Percentiles rank a stretch among this genome's conserved stretches.
These are phyloP conservation scores for Caloenas nicobarica DNA, from an alignment of 2,113 vertebrate genomes.

Conservation along the genomic window DNA sequence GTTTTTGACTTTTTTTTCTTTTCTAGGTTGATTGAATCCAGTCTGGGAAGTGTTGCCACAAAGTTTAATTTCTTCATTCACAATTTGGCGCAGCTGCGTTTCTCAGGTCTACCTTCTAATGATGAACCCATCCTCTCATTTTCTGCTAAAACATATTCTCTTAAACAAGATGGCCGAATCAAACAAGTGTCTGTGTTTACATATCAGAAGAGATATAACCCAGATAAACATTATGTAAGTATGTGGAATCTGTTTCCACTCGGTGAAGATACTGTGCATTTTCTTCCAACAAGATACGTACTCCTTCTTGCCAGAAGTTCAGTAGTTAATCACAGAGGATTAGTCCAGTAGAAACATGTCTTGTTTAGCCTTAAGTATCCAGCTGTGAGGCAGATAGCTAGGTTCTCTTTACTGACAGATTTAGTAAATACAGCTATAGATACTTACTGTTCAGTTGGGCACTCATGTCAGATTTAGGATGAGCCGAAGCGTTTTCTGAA, in stretches of 20 bases:
- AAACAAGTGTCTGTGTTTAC: constrained; percentile 91
- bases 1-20: background rate
- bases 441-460: background rate
- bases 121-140: constrained; percentile 97
- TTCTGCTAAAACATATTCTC: constrained; percentile 90
- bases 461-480: background rate
- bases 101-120: constrained; percentile 92
- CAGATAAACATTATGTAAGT: constrained; percentile 98
- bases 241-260: background rate
- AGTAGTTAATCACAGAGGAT: background rate
- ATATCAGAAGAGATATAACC: constrained; percentile 98
- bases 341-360: background rate
- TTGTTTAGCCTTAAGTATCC: background rate
- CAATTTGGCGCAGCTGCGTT: constrained; percentile 94
- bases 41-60: constrained; percentile 95
- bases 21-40: constrained; percentile 93
- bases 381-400: background rate
- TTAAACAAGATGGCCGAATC: constrained; percentile 94
- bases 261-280: background rate
- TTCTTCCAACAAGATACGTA: background rate
- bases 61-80: constrained; percentile 99
- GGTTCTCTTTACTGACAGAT: background rate
- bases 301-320: background rate
- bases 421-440: background rate
- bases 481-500: background rate